Evolutionary conservation across 2,888 invertebrate genomes (phyloP).

Genomic region (Eudasyphora cyanicolor): DNA sequence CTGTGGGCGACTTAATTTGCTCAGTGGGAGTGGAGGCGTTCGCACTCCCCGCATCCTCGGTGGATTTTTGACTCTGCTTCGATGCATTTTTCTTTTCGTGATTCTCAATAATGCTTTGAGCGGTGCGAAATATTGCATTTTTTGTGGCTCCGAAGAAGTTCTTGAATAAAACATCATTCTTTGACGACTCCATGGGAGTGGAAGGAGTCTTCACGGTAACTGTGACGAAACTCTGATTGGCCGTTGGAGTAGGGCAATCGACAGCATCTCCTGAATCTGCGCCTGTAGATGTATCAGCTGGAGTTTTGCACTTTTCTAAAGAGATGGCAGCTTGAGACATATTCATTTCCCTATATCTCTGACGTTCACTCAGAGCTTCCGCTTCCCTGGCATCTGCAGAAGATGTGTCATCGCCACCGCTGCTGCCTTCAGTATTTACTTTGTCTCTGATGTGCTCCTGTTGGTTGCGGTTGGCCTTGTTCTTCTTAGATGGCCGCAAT

Average conservation of each 20-base stretch:
- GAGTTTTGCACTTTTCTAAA: slow-evolving; percentile 68
- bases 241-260: slow-evolving; percentile 59
- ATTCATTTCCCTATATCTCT: slow-evolving; percentile 75
- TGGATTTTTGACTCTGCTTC: slow-evolving; percentile 72
- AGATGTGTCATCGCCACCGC: slow-evolving; percentile 64
- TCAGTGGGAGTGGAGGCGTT: slow-evolving; percentile 51
- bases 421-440: slow-evolving; percentile 68
- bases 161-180: slow-evolving; percentile 80
- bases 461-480: slow-evolving; percentile 62
- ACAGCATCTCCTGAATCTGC: slow-evolving; percentile 51
- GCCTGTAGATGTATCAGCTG: neutral
- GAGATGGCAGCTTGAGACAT: slow-evolving; percentile 75
- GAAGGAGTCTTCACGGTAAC: slow-evolving; percentile 67
- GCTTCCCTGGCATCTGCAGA: slow-evolving; percentile 10
- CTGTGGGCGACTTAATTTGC: slow-evolving; percentile 78
- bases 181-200: slow-evolving; percentile 70
- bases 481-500: slow-evolving; percentile 75
- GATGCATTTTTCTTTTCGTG: slow-evolving; percentile 80
- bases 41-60: slow-evolving; percentile 38
- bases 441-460: slow-evolving; percentile 66
- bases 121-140: slow-evolving; percentile 80
- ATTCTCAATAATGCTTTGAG: slow-evolving; percentile 80
- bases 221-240: neutral
- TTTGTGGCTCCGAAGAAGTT: slow-evolving; percentile 80
- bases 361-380: slow-evolving; percentile 67